These are phyloP conservation scores for Perccottus glenii DNA, from an alignment of 2,113 vertebrate species.

Conservation along the genomic window DNA sequence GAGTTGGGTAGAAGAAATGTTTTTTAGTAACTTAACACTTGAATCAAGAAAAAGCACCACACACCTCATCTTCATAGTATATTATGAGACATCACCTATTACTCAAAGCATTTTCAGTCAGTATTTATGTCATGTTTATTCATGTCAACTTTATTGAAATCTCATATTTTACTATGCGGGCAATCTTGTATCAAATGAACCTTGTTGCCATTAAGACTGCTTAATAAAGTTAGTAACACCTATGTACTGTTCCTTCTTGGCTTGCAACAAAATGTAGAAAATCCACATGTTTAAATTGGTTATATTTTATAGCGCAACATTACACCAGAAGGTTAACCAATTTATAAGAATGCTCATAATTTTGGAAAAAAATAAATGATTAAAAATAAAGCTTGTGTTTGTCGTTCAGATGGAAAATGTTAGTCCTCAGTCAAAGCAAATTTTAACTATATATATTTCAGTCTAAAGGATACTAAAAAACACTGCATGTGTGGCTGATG, in stretches of 20 bases:
- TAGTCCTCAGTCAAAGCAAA: no score
- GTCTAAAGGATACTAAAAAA: no score
- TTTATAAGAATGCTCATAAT: no score
- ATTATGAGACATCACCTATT: slow-evolving; percentile 22
- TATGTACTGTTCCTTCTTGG: neutral
- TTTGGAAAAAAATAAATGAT: no score
- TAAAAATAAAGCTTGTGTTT: no score
- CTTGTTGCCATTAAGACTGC: slow-evolving; percentile 23
- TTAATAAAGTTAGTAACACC: slow-evolving; percentile 20
- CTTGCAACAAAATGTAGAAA: neutral
- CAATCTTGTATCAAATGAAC: slow-evolving; percentile 19
- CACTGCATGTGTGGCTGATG: no score
- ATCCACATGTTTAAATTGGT: no score
- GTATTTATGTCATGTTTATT: slow-evolving; percentile 10
- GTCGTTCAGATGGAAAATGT: no score
- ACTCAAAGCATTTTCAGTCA: slow-evolving; percentile 39
- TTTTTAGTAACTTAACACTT: slow-evolving; percentile 44
- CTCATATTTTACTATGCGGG: slow-evolving; percentile 62
- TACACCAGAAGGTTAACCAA: neutral
- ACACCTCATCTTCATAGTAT: slow-evolving; percentile 7
- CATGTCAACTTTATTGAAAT: neutral
- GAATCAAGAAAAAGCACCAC: slow-evolving; percentile 18
- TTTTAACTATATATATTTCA: no score
- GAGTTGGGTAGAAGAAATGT: neutral
- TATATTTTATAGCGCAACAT: no score